Evolutionary conservation across 2,888 invertebrate species (phyloP), one percentile per base, ranked within the genome.

Genomic region (Eutolmus rufibarbis): DNA sequence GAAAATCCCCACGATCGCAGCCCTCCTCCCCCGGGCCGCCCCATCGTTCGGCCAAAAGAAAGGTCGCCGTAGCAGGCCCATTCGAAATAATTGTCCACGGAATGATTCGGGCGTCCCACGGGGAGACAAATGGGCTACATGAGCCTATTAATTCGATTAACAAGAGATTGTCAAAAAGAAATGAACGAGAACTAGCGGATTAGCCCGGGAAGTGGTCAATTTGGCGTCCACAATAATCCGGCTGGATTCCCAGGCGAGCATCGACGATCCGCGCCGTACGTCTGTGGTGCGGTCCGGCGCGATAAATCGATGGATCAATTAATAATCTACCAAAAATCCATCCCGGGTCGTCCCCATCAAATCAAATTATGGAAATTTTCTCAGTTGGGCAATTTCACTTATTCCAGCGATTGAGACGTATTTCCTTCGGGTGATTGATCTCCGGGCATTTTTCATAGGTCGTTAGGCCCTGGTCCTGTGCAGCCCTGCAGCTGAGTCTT

Each of bases 71-170:
- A 37, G 5, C n/a, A 51, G n/a, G n/a, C 9, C 16, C 76, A n/a
- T 37, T 81, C 51, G 46, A 81, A 43, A 31, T 81, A 81, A 81
- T 81, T 81, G 81, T 81, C 56, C 12, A 79, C 40, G 79, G 14
- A 81, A 12, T 31, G 23, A 5, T 14, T 46, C 5, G 81, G 81
- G 34, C 81, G n/a, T 81, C 81, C 81, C 81, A 81, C 31, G 81
- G 81, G 81, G 81, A 81, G 81, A 81, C 81, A 81, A 81, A 81
- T 81, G 56, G 34, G 12, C 81, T 31, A 81, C 81, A 81, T 81
- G 81, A 34, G 46, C 51, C 51, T 81, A 81, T 81, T 81, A 81
- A 81, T 81, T 81, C 81, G 81, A 81, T 81, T 81, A 81, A 81
- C 56, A 81, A 51, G 78, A 78, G 78, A 78, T 43, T 78, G 78